phyloP scores from a whole-genome alignment of 2,797 vertebrate genomes.

The Malacoctenus gilli region DNA sequence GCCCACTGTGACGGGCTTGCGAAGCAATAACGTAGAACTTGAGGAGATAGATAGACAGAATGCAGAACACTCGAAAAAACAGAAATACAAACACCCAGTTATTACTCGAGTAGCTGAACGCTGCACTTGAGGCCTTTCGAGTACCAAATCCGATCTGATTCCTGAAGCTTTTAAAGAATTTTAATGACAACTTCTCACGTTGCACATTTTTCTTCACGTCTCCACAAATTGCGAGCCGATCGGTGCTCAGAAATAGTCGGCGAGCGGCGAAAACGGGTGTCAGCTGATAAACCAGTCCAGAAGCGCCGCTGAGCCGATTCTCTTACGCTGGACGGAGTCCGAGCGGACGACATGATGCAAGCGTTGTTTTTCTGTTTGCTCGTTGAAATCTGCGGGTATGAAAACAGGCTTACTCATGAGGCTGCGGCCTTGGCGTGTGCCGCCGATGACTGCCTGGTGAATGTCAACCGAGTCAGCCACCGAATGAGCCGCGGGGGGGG shows the following conservation, averaged over 20 bases:
- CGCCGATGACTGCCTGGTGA: slow-evolving; percentile 47
- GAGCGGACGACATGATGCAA: slow-evolving; percentile 37
- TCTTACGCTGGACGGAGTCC: slow-evolving; percentile 35
- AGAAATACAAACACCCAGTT: too few species aligned
- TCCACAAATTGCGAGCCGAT: slow-evolving; percentile 23
- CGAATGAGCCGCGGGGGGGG: slow-evolving; percentile 39
- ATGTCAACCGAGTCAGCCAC: slow-evolving; percentile 58
- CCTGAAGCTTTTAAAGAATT: too few species aligned
- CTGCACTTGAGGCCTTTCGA: too few species aligned
- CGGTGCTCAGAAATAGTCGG: slow-evolving; percentile 1
- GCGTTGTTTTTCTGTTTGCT: slow-evolving; percentile 48
- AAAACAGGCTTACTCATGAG: slow-evolving; percentile 51
- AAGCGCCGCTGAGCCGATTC: slow-evolving; percentile 13
- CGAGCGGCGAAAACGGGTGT: slow-evolving; percentile 5
- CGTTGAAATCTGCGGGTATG: slow-evolving; percentile 38
- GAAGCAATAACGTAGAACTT: too few species aligned
- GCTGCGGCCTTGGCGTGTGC: slow-evolving; percentile 42
- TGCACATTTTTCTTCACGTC: too few species aligned
- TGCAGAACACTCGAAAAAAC: too few species aligned
- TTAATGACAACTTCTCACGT: too few species aligned
- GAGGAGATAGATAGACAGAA: too few species aligned
- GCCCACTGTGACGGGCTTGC: slow-evolving; percentile 2
- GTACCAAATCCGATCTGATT: too few species aligned
- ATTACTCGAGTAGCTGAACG: too few species aligned
- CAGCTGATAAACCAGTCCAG: slow-evolving; percentile 21